Conservation (phyloP, 2,797 vertebrate genomes). For the Phalanger gymnotis region DNA sequence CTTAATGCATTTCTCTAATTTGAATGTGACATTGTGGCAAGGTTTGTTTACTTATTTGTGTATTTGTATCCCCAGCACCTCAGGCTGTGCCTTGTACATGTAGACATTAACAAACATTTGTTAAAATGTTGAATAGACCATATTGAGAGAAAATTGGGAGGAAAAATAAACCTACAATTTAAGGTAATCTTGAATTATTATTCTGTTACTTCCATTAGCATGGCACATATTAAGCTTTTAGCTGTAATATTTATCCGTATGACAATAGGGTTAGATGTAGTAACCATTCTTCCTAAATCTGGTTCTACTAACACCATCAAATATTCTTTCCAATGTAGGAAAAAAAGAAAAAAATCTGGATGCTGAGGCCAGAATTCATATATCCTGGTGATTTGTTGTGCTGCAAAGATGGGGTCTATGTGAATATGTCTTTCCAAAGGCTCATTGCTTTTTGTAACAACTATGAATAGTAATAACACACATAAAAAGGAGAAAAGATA, state of each 20-base stretch:
- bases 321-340: neutral
- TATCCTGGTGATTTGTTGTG: neutral
- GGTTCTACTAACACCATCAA: neutral
- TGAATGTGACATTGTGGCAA: no score
- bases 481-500: neutral
- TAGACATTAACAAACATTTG: neutral
- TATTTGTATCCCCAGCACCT: neutral
- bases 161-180: neutral
- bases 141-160: neutral
- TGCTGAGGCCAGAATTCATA: neutral
- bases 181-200: neutral
- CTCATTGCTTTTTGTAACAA: neutral
- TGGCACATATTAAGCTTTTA: neutral
- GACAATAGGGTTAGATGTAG: neutral
- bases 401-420: neutral
- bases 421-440: neutral
- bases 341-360: neutral
- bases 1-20: neutral
- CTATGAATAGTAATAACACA: neutral
- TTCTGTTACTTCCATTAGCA: neutral
- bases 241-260: neutral
- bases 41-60: neutral
- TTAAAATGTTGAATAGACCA: neutral
- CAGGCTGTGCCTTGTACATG: neutral
- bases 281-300: neutral